Evolutionary conservation across 2,888 invertebrate species (phyloP).

Genomic region (Diaprepes abbreviatus): DNA sequence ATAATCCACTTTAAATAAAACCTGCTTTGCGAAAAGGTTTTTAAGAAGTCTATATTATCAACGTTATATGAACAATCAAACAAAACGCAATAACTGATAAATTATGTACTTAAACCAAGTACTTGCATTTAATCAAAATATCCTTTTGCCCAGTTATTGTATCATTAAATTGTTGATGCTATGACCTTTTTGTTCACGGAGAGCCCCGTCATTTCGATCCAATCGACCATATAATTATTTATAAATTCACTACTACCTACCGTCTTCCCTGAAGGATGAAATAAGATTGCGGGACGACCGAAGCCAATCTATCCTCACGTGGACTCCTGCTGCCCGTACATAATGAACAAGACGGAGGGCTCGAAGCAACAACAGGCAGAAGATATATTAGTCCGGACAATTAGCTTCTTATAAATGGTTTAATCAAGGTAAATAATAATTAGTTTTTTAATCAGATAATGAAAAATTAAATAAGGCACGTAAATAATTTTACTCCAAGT

Average conservation of each 20-base stretch:
- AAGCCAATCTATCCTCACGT: constrained; percentile 20
- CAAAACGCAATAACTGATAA: no score
- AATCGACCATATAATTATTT: constrained; percentile 31
- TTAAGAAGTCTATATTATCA: no score
- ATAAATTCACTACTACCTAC: constrained; percentile 31
- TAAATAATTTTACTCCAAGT: no score
- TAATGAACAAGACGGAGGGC: constrained; percentile 8
- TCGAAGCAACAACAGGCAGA: not conserved
- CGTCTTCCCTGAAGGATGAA: constrained; percentile 22
- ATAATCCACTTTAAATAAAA: no score
- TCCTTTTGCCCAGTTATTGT: not conserved
- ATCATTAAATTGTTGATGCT: constrained; percentile 8
- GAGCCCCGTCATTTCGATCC: constrained; percentile 13
- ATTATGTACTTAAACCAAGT: no score
- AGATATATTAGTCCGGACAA: not conserved
- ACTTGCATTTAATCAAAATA: no score
- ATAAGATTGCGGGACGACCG: constrained; percentile 26
- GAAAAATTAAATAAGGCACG: no score
- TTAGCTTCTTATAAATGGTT: no score
- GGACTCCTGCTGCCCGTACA: constrained; percentile 13
- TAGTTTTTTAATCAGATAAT: no score
- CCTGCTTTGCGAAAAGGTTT: no score
- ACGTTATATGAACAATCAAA: no score
- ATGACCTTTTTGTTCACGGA: not conserved
- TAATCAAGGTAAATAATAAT: no score